Conservation (phyloP, 2,113 vertebrate species). For the Hypanus sabinus region DNA sequence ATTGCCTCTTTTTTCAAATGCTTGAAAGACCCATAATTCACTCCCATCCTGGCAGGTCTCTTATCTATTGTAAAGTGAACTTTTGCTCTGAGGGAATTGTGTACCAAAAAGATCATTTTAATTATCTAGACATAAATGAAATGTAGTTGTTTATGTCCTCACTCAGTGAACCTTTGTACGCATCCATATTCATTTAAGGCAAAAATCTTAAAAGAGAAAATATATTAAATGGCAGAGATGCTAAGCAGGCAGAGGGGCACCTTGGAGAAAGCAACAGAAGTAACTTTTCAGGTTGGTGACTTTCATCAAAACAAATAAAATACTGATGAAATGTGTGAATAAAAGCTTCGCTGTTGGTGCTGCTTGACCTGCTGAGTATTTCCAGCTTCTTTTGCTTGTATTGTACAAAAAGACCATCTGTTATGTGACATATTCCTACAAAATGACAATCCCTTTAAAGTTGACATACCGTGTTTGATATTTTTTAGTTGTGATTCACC, state of each 20-base stretch:
- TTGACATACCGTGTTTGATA: background rate
- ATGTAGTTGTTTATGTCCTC: background rate
- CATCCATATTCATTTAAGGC: background rate
- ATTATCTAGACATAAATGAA: background rate
- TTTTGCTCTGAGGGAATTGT: background rate
- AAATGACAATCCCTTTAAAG: background rate
- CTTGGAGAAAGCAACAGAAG: no score
- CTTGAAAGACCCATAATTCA: slow-evolving; percentile 15
- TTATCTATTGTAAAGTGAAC: background rate
- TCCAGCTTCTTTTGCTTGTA: no score
- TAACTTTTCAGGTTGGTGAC: no score
- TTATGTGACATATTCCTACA: background rate
- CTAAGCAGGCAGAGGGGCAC: no score
- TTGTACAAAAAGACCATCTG: no score
- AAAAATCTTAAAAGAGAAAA: no score
- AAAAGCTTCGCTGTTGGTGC: no score
- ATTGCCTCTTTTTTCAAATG: background rate
- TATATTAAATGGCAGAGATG: no score
- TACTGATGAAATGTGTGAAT: no score
- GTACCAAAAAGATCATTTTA: background rate
- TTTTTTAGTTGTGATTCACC: background rate
- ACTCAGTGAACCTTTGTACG: background rate
- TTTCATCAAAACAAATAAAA: no score
- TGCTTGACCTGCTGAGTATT: no score
- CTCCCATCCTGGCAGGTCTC: background rate